Evolutionary conservation across 2,113 vertebrate genomes (phyloP).

Genomic region (Corapipo altera): DNA sequence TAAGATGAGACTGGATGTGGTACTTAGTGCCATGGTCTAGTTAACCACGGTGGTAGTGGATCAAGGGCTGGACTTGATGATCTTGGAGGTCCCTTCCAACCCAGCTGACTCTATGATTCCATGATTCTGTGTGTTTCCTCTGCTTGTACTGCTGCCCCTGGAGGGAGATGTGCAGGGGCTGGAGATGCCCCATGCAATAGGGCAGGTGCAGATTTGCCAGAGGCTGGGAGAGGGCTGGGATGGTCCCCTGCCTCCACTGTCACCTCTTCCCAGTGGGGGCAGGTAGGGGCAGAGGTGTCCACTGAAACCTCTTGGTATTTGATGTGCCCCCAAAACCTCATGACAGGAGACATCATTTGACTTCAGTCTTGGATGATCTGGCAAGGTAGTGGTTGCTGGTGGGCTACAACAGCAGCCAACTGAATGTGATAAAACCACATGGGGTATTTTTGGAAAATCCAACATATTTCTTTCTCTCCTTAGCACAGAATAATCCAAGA

Average conservation of each 20-base stretch:
- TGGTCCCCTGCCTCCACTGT: background rate
- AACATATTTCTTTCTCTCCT: background rate
- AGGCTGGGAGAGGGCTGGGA: background rate
- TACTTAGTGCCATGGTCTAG: too few relatives aligned
- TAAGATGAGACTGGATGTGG: too few relatives aligned
- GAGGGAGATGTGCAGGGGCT: background rate
- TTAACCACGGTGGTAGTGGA: too few relatives aligned
- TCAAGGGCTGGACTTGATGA: too few relatives aligned
- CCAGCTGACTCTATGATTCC: too few relatives aligned
- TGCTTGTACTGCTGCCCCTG: background rate
- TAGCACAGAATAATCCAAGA: background rate
- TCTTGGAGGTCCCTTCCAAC: too few relatives aligned
- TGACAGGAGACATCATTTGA: background rate
- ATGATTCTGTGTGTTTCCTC: background rate
- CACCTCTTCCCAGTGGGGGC: background rate
- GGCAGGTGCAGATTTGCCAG: background rate
- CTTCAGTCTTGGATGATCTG: background rate
- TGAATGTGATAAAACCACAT: background rate
- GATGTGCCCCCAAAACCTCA: background rate
- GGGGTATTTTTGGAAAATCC: background rate
- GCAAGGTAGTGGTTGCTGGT: background rate
- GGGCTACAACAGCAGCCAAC: background rate
- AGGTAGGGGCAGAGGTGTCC: background rate
- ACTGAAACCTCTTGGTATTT: background rate
- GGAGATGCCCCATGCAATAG: fast-evolving